These are phyloP conservation scores for Holotrichia oblita DNA, from an alignment of 1,140 invertebrate genomes.

Conservation along the genomic window DNA sequence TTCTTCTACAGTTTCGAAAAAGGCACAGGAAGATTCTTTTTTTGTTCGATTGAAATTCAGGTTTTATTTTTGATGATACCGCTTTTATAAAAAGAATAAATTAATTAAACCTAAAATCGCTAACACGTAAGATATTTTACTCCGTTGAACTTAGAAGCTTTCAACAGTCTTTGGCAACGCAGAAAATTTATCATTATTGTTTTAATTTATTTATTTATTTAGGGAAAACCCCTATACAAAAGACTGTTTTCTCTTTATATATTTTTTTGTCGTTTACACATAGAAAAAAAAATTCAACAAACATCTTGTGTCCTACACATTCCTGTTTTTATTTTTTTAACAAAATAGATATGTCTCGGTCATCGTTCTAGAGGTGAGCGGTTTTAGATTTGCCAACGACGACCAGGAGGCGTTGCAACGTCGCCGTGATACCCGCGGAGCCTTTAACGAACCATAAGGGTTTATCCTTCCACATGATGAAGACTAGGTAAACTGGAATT, in stretches of 20 bases:
- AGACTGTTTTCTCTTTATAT: background rate
- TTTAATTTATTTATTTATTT: background rate
- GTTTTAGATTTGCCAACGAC: conserved; percentile 74
- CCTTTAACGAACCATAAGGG: conserved; percentile 76
- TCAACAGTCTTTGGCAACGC: conserved; percentile 1
- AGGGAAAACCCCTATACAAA: conserved; percentile 23
- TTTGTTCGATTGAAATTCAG: background rate
- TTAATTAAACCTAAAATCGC: background rate
- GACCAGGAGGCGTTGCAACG: conserved; percentile 73
- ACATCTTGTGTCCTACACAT: conserved; percentile 5
- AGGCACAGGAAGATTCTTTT: conserved; percentile 4
- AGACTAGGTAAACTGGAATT: conserved; percentile 92
- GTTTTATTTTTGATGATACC: conserved; percentile 23
- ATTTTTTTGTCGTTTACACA: too few relatives aligned
- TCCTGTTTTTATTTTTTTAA: too few relatives aligned
- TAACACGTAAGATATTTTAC: background rate
- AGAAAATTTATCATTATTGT: background rate
- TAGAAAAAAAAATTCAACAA: background rate
- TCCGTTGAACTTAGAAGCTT: background rate
- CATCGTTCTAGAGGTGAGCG: conserved; percentile 68
- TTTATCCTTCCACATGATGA: conserved; percentile 90
- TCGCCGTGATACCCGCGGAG: conserved; percentile 73
- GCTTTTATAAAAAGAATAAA: conserved; percentile 22
- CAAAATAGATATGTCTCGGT: too few relatives aligned
- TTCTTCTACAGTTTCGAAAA: background rate